A percentile compares a stretch with the other conserved stretches of the same genome.
phyloP scores from a whole-genome alignment of 2,113 vertebrate species.

The Eulemur rufifrons region DNA sequence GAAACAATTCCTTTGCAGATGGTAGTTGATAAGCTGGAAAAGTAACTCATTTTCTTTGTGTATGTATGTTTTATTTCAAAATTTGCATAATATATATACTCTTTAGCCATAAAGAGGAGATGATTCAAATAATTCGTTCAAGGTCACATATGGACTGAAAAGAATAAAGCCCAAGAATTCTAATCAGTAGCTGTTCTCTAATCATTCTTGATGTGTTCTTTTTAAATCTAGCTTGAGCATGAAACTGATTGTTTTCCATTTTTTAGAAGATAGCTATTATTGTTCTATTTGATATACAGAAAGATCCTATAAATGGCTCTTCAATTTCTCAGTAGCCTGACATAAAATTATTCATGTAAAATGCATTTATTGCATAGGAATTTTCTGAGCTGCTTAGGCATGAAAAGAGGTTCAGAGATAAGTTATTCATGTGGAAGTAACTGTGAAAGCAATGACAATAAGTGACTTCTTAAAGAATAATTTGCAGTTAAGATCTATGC shows the following conservation, averaged over 20 bases:
- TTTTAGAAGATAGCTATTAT: constrained; percentile 52
- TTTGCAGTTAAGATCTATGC: constrained; percentile 58
- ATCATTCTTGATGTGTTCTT: background rate
- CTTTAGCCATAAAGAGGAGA: background rate
- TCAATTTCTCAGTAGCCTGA: constrained; percentile 58
- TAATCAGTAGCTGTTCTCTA: background rate
- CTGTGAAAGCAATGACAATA: constrained; percentile 18
- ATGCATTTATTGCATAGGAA: constrained; percentile 54
- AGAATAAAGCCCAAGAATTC: background rate
- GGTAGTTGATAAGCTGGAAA: background rate
- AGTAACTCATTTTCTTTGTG: background rate
- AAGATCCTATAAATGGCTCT: constrained; percentile 12
- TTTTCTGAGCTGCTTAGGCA: constrained; percentile 65
- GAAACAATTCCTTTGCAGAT: background rate
- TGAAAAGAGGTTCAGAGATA: constrained; percentile 52
- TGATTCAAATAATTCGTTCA: background rate
- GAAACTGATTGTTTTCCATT: constrained; percentile 13
- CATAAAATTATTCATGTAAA: constrained; percentile 67
- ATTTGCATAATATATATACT: background rate
- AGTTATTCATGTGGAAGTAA: constrained; percentile 48
- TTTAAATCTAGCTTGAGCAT: constrained; percentile 14
- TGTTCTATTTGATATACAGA: constrained; percentile 20
- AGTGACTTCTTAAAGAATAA: constrained; percentile 53
- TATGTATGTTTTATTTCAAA: background rate
- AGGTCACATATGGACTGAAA: background rate